Conservation (phyloP, 2,797 vertebrate genomes). For the Ceyx erithaca region DNA sequence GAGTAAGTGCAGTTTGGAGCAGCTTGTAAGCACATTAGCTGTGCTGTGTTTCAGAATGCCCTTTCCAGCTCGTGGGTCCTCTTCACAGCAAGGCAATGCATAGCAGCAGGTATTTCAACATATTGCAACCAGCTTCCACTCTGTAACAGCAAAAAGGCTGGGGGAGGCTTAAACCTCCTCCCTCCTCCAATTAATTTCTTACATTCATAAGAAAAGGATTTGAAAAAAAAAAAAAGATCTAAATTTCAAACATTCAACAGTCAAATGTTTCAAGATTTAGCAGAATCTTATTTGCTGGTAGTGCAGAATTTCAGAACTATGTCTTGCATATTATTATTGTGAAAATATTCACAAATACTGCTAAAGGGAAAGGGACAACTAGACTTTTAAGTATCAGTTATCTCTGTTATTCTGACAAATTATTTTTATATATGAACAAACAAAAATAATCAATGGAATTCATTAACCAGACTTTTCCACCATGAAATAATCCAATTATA, state of each 20-base stretch:
- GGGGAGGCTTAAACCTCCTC: not conserved
- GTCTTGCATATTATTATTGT: not conserved
- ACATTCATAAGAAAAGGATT: not conserved
- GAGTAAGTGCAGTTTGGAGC: not conserved
- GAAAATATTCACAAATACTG: constrained; percentile 22
- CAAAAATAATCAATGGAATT: constrained; percentile 3
- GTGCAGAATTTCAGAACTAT: constrained; percentile 5
- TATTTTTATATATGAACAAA: not conserved
- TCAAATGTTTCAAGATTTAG: not conserved
- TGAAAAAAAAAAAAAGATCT: not conserved
- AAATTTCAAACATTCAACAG: not conserved
- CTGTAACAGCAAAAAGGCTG: not conserved
- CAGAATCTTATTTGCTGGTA: constrained; percentile 1
- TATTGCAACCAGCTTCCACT: not conserved
- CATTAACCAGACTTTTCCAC: not conserved
- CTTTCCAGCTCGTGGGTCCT: not conserved
- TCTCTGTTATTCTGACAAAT: not conserved
- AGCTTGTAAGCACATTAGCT: not conserved
- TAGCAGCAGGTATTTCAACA: not conserved
- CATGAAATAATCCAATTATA: not conserved
- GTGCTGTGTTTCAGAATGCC: not conserved
- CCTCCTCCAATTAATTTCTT: not conserved
- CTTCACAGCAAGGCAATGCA: not conserved
- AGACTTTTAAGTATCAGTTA: not conserved
- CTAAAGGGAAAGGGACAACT: not conserved